These are phyloP conservation scores for Cryptoprocta ferox DNA, from an alignment of 2,797 vertebrate genomes.

Conservation along the genomic window DNA sequence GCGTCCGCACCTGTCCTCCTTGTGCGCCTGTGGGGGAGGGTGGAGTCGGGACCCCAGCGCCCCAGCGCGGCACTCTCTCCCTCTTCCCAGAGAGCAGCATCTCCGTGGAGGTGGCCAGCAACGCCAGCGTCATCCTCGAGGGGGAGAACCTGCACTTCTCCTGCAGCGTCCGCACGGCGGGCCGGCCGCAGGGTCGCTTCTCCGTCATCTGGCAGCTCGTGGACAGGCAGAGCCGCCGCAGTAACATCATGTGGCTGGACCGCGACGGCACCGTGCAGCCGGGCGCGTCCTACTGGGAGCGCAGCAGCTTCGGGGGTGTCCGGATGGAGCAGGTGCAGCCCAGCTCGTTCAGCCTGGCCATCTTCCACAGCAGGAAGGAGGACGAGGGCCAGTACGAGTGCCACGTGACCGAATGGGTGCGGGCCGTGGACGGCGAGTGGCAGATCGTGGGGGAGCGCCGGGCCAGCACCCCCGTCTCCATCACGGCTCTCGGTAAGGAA, in stretches of 20 bases:
- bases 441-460: constrained; percentile 93
- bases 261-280: constrained; percentile 88
- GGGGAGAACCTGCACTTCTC: constrained; percentile 93
- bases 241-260: constrained; percentile 92
- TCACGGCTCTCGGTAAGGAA: constrained; percentile 94
- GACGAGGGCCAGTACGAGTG: constrained; percentile 90
- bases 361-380: constrained; percentile 88
- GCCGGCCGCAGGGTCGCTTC: constrained; percentile 88
- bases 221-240: constrained; percentile 88
- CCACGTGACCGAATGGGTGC: constrained; percentile 89
- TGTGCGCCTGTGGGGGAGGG: neutral
- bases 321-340: constrained; percentile 89
- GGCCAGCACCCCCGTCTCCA: constrained; percentile 87
- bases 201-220: constrained; percentile 93
- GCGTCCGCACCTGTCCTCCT: constrained; percentile 40
- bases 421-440: constrained; percentile 91
- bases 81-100: constrained; percentile 94
- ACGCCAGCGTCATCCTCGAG: constrained; percentile 93
- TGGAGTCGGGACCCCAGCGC: neutral
- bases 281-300: constrained; percentile 85
- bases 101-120: constrained; percentile 92
- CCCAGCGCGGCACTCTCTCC: constrained; percentile 76
- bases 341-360: constrained; percentile 86
- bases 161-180: constrained; percentile 90
- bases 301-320: constrained; percentile 87